These are phyloP conservation scores for Drosophila birchii DNA, from an alignment of 2,888 invertebrate species.

Conservation along the genomic window DNA sequence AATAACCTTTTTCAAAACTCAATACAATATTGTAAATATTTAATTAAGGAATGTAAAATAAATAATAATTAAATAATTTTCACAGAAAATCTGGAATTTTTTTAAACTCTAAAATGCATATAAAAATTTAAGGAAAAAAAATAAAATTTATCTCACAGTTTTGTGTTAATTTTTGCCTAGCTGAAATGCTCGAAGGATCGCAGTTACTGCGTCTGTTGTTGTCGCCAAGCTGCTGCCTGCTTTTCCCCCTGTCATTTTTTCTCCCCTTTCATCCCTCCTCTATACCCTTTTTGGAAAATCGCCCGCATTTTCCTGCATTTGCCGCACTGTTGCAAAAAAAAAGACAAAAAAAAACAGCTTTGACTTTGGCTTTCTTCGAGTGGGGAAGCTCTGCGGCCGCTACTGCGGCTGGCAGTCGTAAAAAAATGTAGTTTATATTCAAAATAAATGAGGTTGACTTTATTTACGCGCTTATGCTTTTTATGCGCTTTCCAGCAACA, in stretches of 20 bases:
- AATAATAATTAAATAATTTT: too few relatives aligned
- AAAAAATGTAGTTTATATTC: slow-evolving; percentile 79
- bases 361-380: slow-evolving; percentile 53
- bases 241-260: slow-evolving; percentile 14
- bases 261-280: not conserved
- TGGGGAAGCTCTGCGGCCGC: slow-evolving; percentile 33
- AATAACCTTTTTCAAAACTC: too few relatives aligned
- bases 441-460: slow-evolving; percentile 79
- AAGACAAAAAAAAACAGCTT: slow-evolving; percentile 16
- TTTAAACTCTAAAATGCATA: not conserved
- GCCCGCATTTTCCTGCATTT: slow-evolving; percentile 16
- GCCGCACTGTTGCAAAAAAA: slow-evolving; percentile 24
- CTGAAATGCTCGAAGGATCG: slow-evolving; percentile 18
- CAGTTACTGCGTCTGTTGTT: slow-evolving; percentile 24
- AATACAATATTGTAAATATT: too few relatives aligned
- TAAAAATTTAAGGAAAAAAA: not conserved
- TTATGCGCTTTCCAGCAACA: slow-evolving; percentile 74
- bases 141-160: not conserved
- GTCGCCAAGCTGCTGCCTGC: slow-evolving; percentile 54
- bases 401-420: slow-evolving; percentile 71
- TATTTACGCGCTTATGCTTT: slow-evolving; percentile 80
- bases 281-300: slow-evolving; percentile 5
- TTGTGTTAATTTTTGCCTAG: not conserved
- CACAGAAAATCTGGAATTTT: not conserved
- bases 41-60: too few relatives aligned